Evolutionary conservation across 2,888 invertebrate species (phyloP), one percentile per base, ranked within the genome.

Genomic region (Scaptomyza polygonia): DNA sequence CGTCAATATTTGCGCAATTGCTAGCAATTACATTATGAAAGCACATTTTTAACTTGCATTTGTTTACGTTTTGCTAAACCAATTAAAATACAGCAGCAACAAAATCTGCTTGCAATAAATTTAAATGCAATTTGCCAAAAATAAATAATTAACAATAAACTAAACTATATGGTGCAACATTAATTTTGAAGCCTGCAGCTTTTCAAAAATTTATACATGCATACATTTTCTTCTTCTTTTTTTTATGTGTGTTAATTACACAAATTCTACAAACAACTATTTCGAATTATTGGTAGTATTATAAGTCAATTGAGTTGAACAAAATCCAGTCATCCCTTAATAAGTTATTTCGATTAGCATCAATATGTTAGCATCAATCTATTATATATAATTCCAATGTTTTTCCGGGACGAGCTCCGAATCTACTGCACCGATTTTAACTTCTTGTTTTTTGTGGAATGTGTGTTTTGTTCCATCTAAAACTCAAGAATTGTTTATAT

Each of bases 11-110:
- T 64, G 49, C 57, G 53, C 66, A 72, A 83, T 86, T 81, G 67
- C 72, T 69, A 52, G 68, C 73, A 76, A 78, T 83, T 72, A 62
- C 76, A 81, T 71, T 81, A 78, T 86, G 72, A 69, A 69, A 67
- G 64, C 63, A 72, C 65, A 76, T 72, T 84, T 80, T 39, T 45
- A 58, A 12, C 55, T 14, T 66, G 65, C 54, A 62, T 67, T 72
- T 79, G 68, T 66, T 53, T 56, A 47, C 48, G 49, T 45, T 54
- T 48, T 36, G 43, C 14, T 3, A n/a, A 11, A 30, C 21, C 5
- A 40, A 42, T 55, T 25, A 44, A 18, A 64, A 30, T n/a, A 48
- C 21, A 48, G 55, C 29, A 32, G 32, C 44, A 40, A 39, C 9
- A 32, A 11, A 42, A 25, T 34, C 45, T 25, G 25, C 25, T 25